Evolutionary conservation across 2,113 vertebrate genomes (phyloP).

Genomic region (Rhadina sibilatrix): DNA sequence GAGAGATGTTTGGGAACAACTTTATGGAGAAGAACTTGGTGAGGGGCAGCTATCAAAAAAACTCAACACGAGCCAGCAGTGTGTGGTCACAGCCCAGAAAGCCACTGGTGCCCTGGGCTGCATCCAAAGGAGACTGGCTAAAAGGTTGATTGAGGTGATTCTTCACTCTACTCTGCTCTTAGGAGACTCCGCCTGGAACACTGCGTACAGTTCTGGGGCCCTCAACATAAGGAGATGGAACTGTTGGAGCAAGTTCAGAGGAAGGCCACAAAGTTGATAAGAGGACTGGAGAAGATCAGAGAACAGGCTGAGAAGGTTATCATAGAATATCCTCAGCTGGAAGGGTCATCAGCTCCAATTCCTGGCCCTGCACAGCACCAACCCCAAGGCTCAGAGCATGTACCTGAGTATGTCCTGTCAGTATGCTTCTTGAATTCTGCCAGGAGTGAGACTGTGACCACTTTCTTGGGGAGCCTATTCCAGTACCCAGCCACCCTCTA

Average conservation of each 20-base stretch:
- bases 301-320: background rate
- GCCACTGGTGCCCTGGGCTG: background rate
- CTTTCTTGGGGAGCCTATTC: background rate
- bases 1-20: background rate
- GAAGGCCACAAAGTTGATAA: background rate
- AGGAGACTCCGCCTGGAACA: background rate
- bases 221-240: background rate
- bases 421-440: rapidly evolving
- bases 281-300: background rate
- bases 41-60: rapidly evolving
- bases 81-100: background rate
- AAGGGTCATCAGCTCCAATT: background rate
- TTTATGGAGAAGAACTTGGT: background rate
- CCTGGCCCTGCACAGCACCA: background rate
- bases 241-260: background rate
- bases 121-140: background rate
- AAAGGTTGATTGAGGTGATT: background rate
- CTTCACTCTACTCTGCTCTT: background rate
- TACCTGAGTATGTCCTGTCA: background rate
- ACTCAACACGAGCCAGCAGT: background rate
- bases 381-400: background rate
- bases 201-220: rapidly evolving
- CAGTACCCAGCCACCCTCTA: background rate
- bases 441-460: background rate
- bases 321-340: background rate